These are phyloP conservation scores for Conus ventricosus DNA, from an alignment of 1,140 invertebrate species.

Conservation along the genomic window DNA sequence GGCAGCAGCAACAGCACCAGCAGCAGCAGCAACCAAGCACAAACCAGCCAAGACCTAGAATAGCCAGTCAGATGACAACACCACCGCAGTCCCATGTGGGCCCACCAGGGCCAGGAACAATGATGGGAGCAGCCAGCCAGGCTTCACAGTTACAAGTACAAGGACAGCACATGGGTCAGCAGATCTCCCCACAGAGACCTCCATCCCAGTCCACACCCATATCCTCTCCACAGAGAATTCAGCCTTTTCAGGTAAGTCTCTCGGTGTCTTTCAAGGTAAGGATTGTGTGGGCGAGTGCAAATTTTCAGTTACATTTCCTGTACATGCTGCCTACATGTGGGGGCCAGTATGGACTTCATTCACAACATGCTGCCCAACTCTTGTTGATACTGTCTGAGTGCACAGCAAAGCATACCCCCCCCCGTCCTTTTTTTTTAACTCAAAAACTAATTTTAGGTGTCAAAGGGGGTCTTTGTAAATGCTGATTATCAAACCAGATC, in stretches of 20 bases:
- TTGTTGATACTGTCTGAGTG: no score
- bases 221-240: constrained; percentile 49
- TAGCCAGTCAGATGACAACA: constrained; percentile 17
- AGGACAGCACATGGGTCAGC: constrained; percentile 31
- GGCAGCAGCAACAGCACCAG: constrained; percentile 33
- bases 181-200: constrained; percentile 34
- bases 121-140: not conserved
- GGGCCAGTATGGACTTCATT: no score
- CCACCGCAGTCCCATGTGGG: constrained; percentile 11
- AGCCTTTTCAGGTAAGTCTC: constrained; percentile 48
- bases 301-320: no score
- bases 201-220: constrained; percentile 34
- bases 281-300: no score
- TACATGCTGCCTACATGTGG: no score
- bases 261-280: no score
- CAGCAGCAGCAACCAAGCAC: constrained; percentile 36
- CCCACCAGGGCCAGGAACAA: constrained; percentile 7
- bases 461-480: no score
- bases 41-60: constrained; percentile 20
- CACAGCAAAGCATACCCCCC: no score
- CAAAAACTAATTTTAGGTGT: no score
- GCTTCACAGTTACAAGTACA: constrained; percentile 41
- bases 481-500: no score
- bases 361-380: no score
- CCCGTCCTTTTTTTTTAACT: no score